These are phyloP conservation scores for Pemphigus obesinymphae DNA, from an alignment of 1,140 invertebrate genomes.

Conservation along the genomic window DNA sequence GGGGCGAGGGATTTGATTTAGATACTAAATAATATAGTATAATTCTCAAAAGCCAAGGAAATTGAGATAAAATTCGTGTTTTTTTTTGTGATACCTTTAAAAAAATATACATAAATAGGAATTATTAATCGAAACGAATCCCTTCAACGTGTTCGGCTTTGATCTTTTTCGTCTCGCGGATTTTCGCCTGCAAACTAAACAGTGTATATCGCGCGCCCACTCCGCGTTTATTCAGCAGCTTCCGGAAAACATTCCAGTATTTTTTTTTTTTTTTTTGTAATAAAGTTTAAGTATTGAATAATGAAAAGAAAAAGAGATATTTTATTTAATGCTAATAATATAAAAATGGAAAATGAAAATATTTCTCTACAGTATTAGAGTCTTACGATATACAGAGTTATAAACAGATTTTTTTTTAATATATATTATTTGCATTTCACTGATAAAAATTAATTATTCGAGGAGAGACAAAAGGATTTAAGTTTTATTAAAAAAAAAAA, in stretches of 20 bases:
- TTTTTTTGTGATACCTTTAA: neutral
- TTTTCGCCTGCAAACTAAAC: neutral
- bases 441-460: slow-evolving; percentile 7
- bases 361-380: neutral
- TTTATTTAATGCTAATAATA: neutral
- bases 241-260: neutral
- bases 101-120: neutral
- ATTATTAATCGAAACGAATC: neutral
- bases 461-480: neutral
- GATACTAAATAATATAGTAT: too few species aligned
- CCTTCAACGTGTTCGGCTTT: neutral
- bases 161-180: neutral
- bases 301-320: neutral
- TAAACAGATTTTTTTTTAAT: neutral
- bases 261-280: neutral
- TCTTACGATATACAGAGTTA: neutral
- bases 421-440: neutral
- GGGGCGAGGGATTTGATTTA: too few species aligned
- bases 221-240: neutral
- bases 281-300: neutral
- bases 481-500: slow-evolving; percentile 11
- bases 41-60: too few species aligned
- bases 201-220: neutral
- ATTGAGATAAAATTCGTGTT: too few species aligned
- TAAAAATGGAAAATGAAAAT: neutral